These are phyloP conservation scores for Pithys albifrons DNA, from an alignment of 2,113 vertebrate genomes.

Conservation along the genomic window DNA sequence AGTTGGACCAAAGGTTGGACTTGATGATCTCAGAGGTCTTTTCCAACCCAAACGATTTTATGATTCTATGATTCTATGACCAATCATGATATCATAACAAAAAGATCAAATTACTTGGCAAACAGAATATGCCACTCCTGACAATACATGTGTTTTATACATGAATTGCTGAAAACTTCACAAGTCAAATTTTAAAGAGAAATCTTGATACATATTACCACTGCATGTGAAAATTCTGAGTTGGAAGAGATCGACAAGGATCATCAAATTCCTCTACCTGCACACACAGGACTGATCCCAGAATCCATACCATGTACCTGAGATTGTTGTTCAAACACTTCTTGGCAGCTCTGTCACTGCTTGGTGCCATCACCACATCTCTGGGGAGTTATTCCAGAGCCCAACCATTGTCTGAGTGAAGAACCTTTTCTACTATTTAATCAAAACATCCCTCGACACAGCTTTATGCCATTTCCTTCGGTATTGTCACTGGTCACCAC, in stretches of 20 bases:
- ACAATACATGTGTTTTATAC: neutral
- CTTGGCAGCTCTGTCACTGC: neutral
- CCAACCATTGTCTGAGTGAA: fast-evolving
- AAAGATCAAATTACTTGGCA: neutral
- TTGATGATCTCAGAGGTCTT: too few species aligned
- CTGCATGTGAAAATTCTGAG: neutral
- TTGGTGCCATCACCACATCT: neutral
- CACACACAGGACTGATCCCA: too few species aligned
- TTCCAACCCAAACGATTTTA: too few species aligned
- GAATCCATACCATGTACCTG: too few species aligned
- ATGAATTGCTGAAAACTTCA: neutral
- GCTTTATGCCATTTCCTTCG: neutral
- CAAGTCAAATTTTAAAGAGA: neutral
- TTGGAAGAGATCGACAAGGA: neutral
- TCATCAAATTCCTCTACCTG: neutral
- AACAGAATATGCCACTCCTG: neutral
- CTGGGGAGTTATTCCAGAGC: neutral
- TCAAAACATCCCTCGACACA: neutral
- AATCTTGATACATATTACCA: neutral
- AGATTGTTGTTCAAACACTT: neutral
- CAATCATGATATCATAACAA: neutral
- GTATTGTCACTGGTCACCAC: neutral
- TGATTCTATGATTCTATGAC: too few species aligned
- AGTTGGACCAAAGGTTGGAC: too few species aligned
- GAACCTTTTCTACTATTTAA: neutral